phyloP scores from a whole-genome alignment of 2,888 invertebrate species.

The Caenorhabditis virilis region DNA sequence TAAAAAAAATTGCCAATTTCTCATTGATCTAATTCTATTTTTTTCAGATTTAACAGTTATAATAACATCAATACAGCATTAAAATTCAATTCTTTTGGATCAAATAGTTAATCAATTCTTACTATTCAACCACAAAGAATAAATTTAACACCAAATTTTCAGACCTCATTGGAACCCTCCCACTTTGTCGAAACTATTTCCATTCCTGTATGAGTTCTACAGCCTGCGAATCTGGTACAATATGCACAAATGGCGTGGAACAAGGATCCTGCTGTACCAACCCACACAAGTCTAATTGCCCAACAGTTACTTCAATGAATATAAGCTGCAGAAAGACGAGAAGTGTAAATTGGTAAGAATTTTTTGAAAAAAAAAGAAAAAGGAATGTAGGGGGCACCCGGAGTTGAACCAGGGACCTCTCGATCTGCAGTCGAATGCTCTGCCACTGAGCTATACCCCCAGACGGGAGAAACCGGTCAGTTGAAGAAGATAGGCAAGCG shows the following conservation, averaged over 20 bases:
- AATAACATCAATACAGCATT: constrained; percentile 4
- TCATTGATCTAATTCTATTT: not conserved
- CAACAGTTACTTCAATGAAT: constrained; percentile 40
- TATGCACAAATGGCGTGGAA: constrained; percentile 45
- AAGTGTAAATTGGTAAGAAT: constrained; percentile 47
- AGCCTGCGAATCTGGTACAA: constrained; percentile 46
- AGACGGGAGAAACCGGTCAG: not conserved
- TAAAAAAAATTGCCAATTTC: not conserved
- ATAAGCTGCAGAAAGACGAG: constrained; percentile 49
- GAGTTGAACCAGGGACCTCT: constrained; percentile 66
- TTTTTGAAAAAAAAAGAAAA: constrained; percentile 13
- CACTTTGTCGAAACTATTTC: constrained; percentile 49
- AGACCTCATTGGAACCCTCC: constrained; percentile 27
- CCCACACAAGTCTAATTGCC: constrained; percentile 38
- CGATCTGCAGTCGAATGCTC: constrained; percentile 68
- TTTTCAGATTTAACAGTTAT: constrained; percentile 26
- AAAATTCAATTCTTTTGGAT: not conserved
- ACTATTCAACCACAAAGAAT: too few relatives aligned
- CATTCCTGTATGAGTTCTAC: constrained; percentile 49
- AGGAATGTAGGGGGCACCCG: constrained; percentile 60
- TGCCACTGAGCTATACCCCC: constrained; percentile 57
- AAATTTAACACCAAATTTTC: too few relatives aligned
- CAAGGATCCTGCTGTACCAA: constrained; percentile 48
- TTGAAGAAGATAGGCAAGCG: not conserved
- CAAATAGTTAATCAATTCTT: too few relatives aligned